Base-by-base conservation (phyloP, 2,113 vertebrate genomes). In the Ictidomys tridecemlineatus region DNA sequence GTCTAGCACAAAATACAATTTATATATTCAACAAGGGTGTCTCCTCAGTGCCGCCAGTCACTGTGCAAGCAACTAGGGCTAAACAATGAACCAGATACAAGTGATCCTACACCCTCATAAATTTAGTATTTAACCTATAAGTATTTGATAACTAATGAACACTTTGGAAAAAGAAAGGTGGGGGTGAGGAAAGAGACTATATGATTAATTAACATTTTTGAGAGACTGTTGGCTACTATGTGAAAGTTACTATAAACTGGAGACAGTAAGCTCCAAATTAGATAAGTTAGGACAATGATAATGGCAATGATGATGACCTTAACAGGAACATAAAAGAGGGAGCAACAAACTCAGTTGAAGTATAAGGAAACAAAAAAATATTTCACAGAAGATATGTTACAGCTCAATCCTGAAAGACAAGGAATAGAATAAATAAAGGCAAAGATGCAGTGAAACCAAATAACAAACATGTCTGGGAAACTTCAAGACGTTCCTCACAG, bases 101-200 rank as follows among this genome's bases (percentile, higher is more conserved):
- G 74, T 42, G 32, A 84, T 61, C 48, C 61, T 37, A 87, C 22
- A 77, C 8, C 37, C 30, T 97, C 48, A n/a, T 82, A 94, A 56
- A n/a, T 94, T 97, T 69, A 96, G 77, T 95, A 10, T 91, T 94
- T 73, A 95, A 96, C n/a, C 34, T 76, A 89, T 88, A 45, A 53
- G 53, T 56, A 87, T 77, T 4, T 79, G 30, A 56, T 79, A 95
- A 85, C 39, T 63, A 85, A 63, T 73, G 22, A 92, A 85, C 69
- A 87, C 28, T 37, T 86, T 89, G 26, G 18, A 48, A 65, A 74
- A 61, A 26, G 12, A 30, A 18, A 45, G 18, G 22, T 16, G 30
- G 67, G 30, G 14, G 5, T 18, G 67, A n/a, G 65, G 2, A 18
- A 5, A 53, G 18, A 85, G 2, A 74, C 53, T 22, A 26, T 8